Evolutionary conservation across 2,888 invertebrate species (phyloP).

Genomic region (Harmothoe impar): DNA sequence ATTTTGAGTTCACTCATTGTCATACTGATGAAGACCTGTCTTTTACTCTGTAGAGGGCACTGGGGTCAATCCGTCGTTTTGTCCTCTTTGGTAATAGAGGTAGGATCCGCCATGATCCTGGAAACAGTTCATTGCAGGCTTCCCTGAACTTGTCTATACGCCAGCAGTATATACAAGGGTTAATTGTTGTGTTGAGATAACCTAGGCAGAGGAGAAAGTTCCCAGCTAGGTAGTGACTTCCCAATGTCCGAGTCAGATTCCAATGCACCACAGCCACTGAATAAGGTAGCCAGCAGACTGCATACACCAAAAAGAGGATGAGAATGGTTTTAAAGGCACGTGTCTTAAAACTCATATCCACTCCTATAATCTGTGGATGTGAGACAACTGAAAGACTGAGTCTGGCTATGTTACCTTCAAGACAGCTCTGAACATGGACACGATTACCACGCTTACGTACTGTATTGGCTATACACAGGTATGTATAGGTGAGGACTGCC

Average conservation of each 20-base stretch:
- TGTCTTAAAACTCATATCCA: conserved; percentile 78
- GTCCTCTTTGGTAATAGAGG: conserved; percentile 3
- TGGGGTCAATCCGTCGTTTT: conserved; percentile 53
- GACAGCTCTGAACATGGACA: conserved; percentile 70
- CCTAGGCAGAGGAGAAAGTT: conserved; percentile 73
- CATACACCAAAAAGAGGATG: conserved; percentile 74
- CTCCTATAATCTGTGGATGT: conserved; percentile 65
- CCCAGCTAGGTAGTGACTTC: conserved; percentile 65
- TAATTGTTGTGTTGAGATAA: conserved; percentile 76
- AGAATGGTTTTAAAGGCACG: conserved; percentile 79
- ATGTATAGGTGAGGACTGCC: conserved; percentile 73
- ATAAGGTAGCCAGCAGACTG: conserved; percentile 77
- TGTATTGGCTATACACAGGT: conserved; percentile 73
- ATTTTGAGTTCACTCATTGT: too few relatives aligned
- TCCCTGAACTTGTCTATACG: conserved; percentile 75
- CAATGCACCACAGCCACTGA: conserved; percentile 70
- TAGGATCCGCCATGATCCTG: background rate
- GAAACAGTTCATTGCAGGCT: conserved; percentile 58
- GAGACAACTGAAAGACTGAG: conserved; percentile 65
- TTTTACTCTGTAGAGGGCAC: conserved; percentile 31
- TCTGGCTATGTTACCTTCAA: conserved; percentile 70
- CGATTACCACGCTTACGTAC: conserved; percentile 73
- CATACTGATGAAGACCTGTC: background rate
- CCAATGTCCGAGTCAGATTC: conserved; percentile 64
- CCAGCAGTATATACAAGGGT: conserved; percentile 78